A percentile compares a stretch with the other conserved stretches of the same genome.
phyloP scores from a whole-genome alignment of 2,888 invertebrate species.

The Andrena hattorfiana region DNA sequence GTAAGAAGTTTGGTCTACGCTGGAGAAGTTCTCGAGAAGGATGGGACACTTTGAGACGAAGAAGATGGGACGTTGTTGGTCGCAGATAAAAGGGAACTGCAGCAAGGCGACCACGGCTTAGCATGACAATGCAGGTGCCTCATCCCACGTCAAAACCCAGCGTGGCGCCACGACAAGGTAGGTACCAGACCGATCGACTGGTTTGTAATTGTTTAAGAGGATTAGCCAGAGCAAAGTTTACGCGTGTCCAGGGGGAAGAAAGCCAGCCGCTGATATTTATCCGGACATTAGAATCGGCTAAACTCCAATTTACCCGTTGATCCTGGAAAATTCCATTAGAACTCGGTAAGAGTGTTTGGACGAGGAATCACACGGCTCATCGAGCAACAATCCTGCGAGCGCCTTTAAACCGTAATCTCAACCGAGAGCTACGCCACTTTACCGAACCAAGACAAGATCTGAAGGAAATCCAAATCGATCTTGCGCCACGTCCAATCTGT shows the following conservation, averaged over 20 bases:
- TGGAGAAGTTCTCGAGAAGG: constrained; percentile 12
- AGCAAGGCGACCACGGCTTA: constrained; percentile 73
- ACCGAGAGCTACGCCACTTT: not conserved
- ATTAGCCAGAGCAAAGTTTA: constrained; percentile 77
- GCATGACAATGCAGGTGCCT: constrained; percentile 85
- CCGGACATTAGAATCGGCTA: constrained; percentile 70
- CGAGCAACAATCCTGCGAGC: constrained; percentile 35
- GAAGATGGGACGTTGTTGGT: constrained; percentile 70
- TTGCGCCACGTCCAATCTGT: not conserved
- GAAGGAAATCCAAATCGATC: constrained; percentile 21
- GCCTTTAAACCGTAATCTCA: constrained; percentile 22
- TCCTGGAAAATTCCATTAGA: constrained; percentile 74
- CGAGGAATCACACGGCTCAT: constrained; percentile 68
- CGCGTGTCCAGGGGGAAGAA: constrained; percentile 67
- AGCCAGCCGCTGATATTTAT: constrained; percentile 71
- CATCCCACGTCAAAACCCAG: constrained; percentile 85
- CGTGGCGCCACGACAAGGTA: constrained; percentile 81
- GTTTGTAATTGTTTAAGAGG: constrained; percentile 82
- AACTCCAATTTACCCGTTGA: constrained; percentile 75
- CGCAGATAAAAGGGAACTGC: constrained; percentile 74
- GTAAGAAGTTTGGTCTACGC: not conserved
- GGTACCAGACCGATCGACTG: constrained; percentile 76
- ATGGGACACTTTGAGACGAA: constrained; percentile 32
- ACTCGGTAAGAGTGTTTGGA: constrained; percentile 51
- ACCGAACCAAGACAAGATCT: not conserved